Evolutionary conservation across 2,113 vertebrate genomes (phyloP).

Genomic region (Phocoena phocoena): DNA sequence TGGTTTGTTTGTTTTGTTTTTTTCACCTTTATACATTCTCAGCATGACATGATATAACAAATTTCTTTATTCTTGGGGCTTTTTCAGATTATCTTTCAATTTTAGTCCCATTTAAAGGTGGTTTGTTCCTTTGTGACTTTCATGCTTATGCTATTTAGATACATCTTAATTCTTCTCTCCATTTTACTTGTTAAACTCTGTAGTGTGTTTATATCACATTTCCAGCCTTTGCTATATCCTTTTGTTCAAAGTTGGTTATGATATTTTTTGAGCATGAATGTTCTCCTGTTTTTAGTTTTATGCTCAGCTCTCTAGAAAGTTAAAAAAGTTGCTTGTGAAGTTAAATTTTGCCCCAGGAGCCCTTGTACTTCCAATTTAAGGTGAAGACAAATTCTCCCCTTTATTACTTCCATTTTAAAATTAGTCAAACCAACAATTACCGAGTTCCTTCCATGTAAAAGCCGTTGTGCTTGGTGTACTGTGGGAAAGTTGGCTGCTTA

Average conservation of each 20-base stretch:
- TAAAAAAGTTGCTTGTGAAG: neutral
- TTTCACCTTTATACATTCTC: neutral
- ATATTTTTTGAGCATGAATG: neutral
- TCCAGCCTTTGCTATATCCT: neutral
- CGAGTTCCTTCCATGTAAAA: neutral
- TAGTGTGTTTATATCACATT: neutral
- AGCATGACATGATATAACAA: neutral
- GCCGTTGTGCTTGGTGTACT: neutral
- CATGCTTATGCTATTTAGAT: neutral
- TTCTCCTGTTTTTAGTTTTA: conserved; percentile 18
- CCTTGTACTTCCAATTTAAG: conserved; percentile 44
- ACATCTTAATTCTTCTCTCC: neutral
- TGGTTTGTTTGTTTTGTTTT: neutral
- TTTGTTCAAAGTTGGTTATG: neutral
- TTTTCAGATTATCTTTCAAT: neutral
- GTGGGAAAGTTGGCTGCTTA: neutral
- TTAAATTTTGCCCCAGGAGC: neutral
- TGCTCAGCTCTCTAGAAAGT: neutral
- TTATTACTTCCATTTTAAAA: neutral
- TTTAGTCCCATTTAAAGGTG: neutral
- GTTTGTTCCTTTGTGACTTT: neutral
- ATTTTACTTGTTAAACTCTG: neutral
- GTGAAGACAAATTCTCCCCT: neutral
- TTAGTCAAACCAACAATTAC: neutral
- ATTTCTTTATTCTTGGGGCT: neutral